A percentile compares a stretch with the other conserved stretches of the same genome.
These are phyloP conservation scores for Chloropsis cyanopogon DNA, from an alignment of 2,113 vertebrate genomes.

Conservation along the genomic window DNA sequence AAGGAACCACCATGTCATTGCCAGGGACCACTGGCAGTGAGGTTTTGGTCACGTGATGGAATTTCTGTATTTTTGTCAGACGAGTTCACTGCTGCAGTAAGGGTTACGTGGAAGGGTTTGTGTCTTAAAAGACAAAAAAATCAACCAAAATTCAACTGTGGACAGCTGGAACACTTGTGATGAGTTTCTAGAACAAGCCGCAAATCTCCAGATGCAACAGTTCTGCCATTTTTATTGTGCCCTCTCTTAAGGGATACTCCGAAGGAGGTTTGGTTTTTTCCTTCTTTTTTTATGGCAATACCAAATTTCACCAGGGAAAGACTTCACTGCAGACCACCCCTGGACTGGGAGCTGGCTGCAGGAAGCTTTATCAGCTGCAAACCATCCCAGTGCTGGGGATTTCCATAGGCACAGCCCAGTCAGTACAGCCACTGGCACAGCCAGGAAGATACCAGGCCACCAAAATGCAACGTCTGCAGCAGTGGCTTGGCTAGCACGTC, in stretches of 20 bases:
- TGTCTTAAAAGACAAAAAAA: not conserved
- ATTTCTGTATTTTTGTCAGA: not conserved
- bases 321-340: not conserved
- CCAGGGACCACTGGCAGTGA: not conserved
- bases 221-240: not conserved
- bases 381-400: not conserved
- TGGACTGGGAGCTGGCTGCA: not conserved
- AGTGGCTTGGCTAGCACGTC: not conserved
- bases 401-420: not conserved
- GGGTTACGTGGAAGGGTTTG: not conserved
- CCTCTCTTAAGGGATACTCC: not conserved
- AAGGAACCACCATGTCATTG: not conserved
- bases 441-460: not conserved
- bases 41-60: not conserved
- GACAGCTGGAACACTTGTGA: not conserved
- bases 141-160: not conserved
- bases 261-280: not conserved
- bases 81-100: not conserved
- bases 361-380: not conserved
- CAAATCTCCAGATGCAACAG: not conserved
- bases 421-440: not conserved
- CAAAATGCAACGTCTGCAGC: rapidly evolving
- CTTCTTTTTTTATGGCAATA: not conserved
- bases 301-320: not conserved
- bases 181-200: not conserved